Evolutionary conservation across 2,113 vertebrate genomes (phyloP), one percentile per base, ranked within the genome.

Genomic region (Leptobrachium ailaonicum): DNA sequence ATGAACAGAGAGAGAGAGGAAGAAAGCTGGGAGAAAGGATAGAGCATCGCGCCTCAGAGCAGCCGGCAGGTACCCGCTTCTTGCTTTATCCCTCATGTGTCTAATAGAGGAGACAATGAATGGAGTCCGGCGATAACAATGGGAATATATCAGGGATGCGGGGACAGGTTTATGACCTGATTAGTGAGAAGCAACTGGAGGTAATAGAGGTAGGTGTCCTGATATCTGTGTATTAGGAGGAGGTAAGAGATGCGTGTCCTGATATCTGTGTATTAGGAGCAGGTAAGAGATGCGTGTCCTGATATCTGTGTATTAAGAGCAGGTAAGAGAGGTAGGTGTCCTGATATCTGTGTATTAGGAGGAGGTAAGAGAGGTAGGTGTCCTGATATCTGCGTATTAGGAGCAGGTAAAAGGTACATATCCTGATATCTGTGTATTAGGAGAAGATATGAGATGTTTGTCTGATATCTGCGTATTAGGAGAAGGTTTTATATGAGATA

Each of bases 21-120:
- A 60, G 73, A 75, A 66, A n/a, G 14, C 53, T 40, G 45, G 76
- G 54, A 78, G 66, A n/a, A n/a, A 69, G 67, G n/a, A 14, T 3
- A 66, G n/a, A 40, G 63, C 9, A 2, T 66, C 7, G 12, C 50
- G 43, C 20, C 6, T 2, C 62, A 9, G 10, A n/a, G 20, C 43
- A 41, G 9, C 67, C 67, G 13, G 11, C 44, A 43, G 76, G 76
- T 79, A 79, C 10, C 32, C 14, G 42, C 13, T 10, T 45, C 40
- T 53, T 66, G 63, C 63, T 66, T 66, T 66, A 66, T 66, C 40
- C 11, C 56, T 14, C 0, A 60, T 60, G 1, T 60, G 9, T 60
- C 56, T 60, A 14, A 54, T 54, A 11, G 50, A 54, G 50, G 50
- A 2, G 50, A 11, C 11, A 7, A 3, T 11, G 13, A 60, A 60